Conservation (phyloP, 2,113 vertebrate genomes). For the Pygathrix nemaeus region DNA sequence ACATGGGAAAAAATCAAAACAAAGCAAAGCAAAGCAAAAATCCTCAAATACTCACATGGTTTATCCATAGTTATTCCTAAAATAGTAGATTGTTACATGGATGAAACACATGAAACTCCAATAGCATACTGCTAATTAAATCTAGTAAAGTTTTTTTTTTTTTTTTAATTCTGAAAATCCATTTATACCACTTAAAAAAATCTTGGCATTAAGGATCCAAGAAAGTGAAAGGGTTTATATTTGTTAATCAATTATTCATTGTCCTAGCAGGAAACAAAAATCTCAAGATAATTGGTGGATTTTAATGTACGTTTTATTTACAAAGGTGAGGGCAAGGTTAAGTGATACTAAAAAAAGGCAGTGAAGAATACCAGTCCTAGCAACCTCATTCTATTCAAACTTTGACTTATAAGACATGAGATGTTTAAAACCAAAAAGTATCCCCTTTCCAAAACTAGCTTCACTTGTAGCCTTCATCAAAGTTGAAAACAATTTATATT, state of each 20-base stretch:
- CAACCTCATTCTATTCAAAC: background rate
- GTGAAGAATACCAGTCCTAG: background rate
- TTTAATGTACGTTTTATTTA: background rate
- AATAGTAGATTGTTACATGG: background rate
- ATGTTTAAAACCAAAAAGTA: background rate
- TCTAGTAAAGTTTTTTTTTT: background rate
- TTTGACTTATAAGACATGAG: background rate
- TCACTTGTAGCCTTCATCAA: background rate
- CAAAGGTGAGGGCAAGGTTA: background rate
- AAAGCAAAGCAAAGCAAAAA: background rate
- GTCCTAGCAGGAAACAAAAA: background rate
- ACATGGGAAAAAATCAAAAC: background rate
- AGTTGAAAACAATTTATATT: background rate
- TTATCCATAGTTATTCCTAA: background rate
- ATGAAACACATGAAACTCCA: background rate
- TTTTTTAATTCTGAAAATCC: conserved; percentile 16
- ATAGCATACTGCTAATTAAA: background rate
- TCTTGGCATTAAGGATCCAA: background rate
- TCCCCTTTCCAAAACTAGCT: background rate
- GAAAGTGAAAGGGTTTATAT: background rate
- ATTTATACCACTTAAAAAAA: background rate
- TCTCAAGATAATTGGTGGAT: background rate
- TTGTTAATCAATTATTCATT: background rate
- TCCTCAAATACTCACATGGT: background rate
- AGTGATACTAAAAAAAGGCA: background rate